Percentiles rank a stretch among this genome's conserved stretches.
These are phyloP conservation scores for Tetramorium alpestre DNA, from an alignment of 1,140 invertebrate species.

Conservation along the genomic window DNA sequence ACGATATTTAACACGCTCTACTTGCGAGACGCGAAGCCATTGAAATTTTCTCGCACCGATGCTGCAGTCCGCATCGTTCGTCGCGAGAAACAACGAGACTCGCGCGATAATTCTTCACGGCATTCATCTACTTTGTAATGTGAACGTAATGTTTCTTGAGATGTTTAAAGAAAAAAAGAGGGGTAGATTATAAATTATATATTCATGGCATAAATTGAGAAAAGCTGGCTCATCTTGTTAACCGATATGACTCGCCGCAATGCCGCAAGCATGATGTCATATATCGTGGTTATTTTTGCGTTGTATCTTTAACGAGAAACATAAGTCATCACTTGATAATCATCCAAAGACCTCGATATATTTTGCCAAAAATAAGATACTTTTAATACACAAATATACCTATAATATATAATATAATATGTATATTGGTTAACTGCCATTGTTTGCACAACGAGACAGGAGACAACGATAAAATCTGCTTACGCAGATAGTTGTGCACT, in stretches of 20 bases:
- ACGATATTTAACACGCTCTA: constrained; percentile 37
- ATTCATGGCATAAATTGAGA: neutral
- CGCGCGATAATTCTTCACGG: neutral
- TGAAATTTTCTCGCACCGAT: constrained; percentile 25
- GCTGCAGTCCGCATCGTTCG: neutral
- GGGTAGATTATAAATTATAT: neutral
- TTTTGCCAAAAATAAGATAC: neutral
- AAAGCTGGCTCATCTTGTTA: neutral
- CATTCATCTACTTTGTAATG: neutral
- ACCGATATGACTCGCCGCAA: neutral
- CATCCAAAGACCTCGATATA: neutral
- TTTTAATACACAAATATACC: neutral
- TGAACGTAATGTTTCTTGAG: neutral
- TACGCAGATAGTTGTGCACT: too few species aligned
- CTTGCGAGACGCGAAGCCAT: constrained; percentile 13
- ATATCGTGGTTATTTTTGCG: neutral
- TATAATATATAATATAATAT: too few species aligned
- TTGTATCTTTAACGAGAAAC: neutral
- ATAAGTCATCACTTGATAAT: neutral
- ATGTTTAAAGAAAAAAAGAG: neutral
- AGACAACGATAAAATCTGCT: too few species aligned
- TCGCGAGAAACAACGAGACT: neutral
- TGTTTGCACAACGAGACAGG: too few species aligned
- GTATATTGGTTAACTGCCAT: too few species aligned
- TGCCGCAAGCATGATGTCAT: neutral